Evolutionary conservation across 2,888 invertebrate genomes (phyloP), one percentile per base, ranked within the genome.

Genomic region (Ophioninae sp.): DNA sequence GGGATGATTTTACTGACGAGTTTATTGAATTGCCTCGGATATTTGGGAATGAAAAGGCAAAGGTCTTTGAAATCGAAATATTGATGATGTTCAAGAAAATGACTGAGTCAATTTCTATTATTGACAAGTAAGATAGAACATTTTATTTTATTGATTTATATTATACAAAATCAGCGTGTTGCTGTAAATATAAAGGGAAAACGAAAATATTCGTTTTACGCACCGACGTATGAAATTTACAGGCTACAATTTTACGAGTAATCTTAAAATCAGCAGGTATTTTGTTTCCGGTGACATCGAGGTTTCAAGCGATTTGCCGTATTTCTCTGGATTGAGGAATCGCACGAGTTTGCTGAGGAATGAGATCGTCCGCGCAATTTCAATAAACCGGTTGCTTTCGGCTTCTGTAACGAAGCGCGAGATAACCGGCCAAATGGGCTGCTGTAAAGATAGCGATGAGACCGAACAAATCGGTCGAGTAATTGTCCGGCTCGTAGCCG

Each of bases 341-440:
- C 30, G 30, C 30, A 2, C 30, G 30, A 30, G 2, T 72, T 51
- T 65, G 65, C 77, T 68, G 39, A 51, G 51, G 51, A 51, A 51
- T 51, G 9, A 13, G 10, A 39, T 61, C 17, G 64, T 10, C n/a
- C 37, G 22, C 59, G 63, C 10, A 17, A n/a, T n/a, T 39, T 67
- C 56, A 77, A 39, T 95, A 95, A 73, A 95, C 94, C 58, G 95
- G 94, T 30, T 94, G 94, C 6, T 94, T 94, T 85, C 93, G 93
- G 91, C 94, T 95, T 87, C 95, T 93, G 82, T 91, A 93, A 0
- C 93, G 88, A 56, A 95, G 94, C 91, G 94, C 94, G n/a, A 94
- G 37, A 87, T 93, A 95, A 17, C 95, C 94, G 20, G 93, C 91
- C 0, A 93, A 87, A 88, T 95, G 94, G 23, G 93, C 93, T 10